phyloP scores from a whole-genome alignment of 2,113 vertebrate genomes.

The Lycocorax pyrrhopterus region DNA sequence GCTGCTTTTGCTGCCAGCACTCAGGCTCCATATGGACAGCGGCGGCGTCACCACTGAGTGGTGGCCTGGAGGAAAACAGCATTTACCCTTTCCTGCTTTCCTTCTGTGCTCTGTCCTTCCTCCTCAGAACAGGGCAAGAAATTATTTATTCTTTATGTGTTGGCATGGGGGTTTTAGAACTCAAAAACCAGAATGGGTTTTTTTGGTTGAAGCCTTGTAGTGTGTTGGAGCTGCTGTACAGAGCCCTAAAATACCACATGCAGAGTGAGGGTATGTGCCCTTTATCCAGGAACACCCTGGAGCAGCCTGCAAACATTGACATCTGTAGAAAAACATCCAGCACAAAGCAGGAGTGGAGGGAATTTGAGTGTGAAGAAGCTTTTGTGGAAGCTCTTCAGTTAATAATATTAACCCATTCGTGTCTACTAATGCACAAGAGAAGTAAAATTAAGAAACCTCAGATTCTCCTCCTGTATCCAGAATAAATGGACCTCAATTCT shows the following conservation, averaged over 20 bases:
- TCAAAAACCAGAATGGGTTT: background rate
- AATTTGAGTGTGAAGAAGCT: background rate
- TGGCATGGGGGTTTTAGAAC: background rate
- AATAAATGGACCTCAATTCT: background rate
- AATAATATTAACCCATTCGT: background rate
- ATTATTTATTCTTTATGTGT: background rate
- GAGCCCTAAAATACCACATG: background rate
- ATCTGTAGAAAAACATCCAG: background rate
- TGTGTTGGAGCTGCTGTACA: background rate
- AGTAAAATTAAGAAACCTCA: background rate
- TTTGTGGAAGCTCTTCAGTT: background rate
- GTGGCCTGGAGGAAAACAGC: background rate
- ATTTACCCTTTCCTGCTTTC: background rate
- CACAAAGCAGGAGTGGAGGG: background rate
- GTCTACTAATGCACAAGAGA: background rate
- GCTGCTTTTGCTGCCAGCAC: slow-evolving; percentile 3
- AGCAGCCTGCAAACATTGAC: background rate
- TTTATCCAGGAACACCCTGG: background rate
- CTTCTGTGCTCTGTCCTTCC: background rate
- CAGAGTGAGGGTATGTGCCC: background rate
- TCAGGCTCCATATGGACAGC: background rate
- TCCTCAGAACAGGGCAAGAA: background rate
- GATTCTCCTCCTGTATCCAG: background rate
- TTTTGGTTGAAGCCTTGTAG: background rate
- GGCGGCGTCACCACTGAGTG: background rate